Base-by-base conservation (phyloP, 2,888 invertebrate genomes). In the Cephus rjabovi region DNA sequence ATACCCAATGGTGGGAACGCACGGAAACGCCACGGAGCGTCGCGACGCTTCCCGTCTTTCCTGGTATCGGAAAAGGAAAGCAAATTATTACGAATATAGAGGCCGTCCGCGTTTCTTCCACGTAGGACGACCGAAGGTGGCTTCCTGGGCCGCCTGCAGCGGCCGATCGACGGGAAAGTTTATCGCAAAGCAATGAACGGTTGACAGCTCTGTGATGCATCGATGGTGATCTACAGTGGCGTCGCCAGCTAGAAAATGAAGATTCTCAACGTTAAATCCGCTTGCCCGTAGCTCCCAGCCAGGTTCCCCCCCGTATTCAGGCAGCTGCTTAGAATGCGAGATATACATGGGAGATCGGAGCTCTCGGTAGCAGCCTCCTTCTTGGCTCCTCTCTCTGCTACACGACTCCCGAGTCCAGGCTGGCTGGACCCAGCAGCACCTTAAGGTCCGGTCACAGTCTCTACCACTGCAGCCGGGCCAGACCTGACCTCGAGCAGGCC, bases 171-270 rank as follows among this genome's bases (percentile, higher is more conserved):
- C 85, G 80, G 83, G 85, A 87, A 85, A 85, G 83, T 86, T 87
- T 87, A 87, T 87, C 86, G 85, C 83, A 84, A 85, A 85, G 84
- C 86, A 88, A 85, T 85, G 83, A 83, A 87, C 84, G 84, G 86
- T 85, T 87, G 88, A 88, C 88, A 88, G 87, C 81, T 81, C 83
- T 81, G 87, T 88, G 88, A 88, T 88, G 86, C 88, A 88, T 88
- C 88, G 87, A 87, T 84, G 83, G 85, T 85, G 85, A 88, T 87
- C 86, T 84, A 80, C 87, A 88, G 85, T 86, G 88, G 86, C 88
- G 88, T 87, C 86, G 87, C 12, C 33, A 71, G 71, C 71, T 31
- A 31, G 71, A 34, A 71, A 71, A 71, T 9, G 23, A 56, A 56
- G 23, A 15, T 56, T 56, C 23, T 56, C 56, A 56, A 56, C 9